Percentiles rank a stretch among this genome's conserved stretches.
Evolutionary conservation across 2,888 invertebrate genomes (phyloP).

Genomic region (Dorcus hopei): DNA sequence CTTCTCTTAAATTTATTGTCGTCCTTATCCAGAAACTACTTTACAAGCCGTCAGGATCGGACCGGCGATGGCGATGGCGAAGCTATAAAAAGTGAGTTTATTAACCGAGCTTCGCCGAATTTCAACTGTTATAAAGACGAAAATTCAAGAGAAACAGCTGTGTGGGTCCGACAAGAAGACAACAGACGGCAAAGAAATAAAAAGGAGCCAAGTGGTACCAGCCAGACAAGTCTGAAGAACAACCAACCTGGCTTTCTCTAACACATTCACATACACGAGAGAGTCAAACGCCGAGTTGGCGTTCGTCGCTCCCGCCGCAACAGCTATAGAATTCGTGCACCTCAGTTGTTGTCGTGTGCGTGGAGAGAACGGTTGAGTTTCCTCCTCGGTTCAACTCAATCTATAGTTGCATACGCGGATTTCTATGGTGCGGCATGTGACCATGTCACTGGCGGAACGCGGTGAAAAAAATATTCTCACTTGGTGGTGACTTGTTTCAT

Average conservation of each 20-base stretch:
- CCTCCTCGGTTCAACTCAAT: not conserved
- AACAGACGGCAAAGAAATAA: not conserved
- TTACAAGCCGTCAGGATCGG: too few species aligned
- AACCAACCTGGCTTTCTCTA: not conserved
- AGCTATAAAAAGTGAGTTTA: too few species aligned
- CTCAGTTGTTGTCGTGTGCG: slow-evolving; percentile 6
- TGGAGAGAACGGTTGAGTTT: not conserved
- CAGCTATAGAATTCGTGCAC: not conserved
- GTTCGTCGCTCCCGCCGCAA: not conserved
- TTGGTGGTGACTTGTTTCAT: not conserved
- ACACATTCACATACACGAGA: not conserved
- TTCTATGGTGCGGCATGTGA: too few species aligned
- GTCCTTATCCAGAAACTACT: too few species aligned
- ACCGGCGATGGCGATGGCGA: too few species aligned
- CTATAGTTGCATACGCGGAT: not conserved
- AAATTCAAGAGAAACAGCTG: too few species aligned
- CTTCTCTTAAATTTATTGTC: too few species aligned
- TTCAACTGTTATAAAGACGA: too few species aligned
- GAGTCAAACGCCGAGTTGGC: slow-evolving; percentile 1
- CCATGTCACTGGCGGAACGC: not conserved
- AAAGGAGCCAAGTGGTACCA: not conserved
- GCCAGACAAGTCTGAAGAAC: not conserved
- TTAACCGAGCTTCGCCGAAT: too few species aligned
- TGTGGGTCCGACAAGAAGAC: too few species aligned
- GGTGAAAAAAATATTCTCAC: not conserved